Evolutionary conservation across 2,888 invertebrate species (phyloP), one percentile per base, ranked within the genome.

Genomic region (Ophioninae sp.): DNA sequence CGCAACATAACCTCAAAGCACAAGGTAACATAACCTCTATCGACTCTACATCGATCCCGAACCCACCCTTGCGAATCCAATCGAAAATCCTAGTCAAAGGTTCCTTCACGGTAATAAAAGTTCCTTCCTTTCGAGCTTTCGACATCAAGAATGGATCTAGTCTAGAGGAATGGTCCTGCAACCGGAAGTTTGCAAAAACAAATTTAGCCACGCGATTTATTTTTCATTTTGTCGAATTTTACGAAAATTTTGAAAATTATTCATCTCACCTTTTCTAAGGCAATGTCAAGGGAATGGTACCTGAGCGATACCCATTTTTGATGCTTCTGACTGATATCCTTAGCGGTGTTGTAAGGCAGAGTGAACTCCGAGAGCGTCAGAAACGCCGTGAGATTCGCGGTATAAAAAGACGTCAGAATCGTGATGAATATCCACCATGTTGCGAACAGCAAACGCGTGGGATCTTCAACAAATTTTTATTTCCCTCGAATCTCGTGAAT

Each of bases 371-470:
- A 97, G 22, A 97, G 93, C 0, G 98, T 98, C 73, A 98, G 94
- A 90, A 97, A 98, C 17, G 98, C 98, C 0, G 98, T 98, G 90
- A 98, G 93, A 93, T 98, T 98, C 9, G 98, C 98, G 2, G 98
- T 98, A 93, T 98, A 98, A 93, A 97, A 98, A 13, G 97, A 96
- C 0, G 97, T 97, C 68, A 98, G 93, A 73, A 98, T 95, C 58
- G 97, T 96, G 87, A 97, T 97, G 91, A 97, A 98, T 83, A 98
- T 95, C 98, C 98, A 98, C 98, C 98, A 98, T 0, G 97, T 97
- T 10, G 97, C 97, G 92, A 98, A 97, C 9, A 97, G 94, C 58
- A 98, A 93, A 74, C 98, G 94, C 0, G 97, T 96, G 23, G 97
- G 96, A 93, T 97, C 98, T 97, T 91, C 13, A 94, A 93, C 87